Percentiles rank a stretch among this genome's conserved stretches.
Conservation (phyloP, 2,113 vertebrate species). For the Ameiurus melas region DNA sequence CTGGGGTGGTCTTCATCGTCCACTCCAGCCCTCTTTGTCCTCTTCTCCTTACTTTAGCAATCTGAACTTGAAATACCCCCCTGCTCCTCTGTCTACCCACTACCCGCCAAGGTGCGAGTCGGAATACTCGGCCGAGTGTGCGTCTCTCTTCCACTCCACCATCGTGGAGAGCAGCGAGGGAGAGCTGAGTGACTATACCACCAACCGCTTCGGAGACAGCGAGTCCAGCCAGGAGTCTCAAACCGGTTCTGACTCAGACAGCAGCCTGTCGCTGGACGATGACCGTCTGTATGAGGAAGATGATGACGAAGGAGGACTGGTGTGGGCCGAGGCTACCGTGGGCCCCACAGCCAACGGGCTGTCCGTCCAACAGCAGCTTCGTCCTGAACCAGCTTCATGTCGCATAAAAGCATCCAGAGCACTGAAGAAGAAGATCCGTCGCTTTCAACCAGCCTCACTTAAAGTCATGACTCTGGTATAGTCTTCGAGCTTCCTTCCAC, state of each 20-base stretch:
- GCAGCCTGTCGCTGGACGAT: constrained; percentile 70
- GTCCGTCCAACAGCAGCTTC: constrained; percentile 66
- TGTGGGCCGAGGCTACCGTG: constrained; percentile 73
- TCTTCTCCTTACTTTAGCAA: constrained; percentile 64
- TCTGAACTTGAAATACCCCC: constrained; percentile 68
- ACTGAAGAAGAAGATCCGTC: constrained; percentile 90
- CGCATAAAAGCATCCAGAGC: constrained; percentile 93
- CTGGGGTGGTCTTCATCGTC: constrained; percentile 56
- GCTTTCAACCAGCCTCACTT: constrained; percentile 87
- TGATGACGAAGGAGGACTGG: constrained; percentile 66
- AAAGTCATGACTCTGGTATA: constrained; percentile 96
- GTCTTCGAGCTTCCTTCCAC: constrained; percentile 9
- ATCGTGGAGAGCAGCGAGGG: constrained; percentile 83
- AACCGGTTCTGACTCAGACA: constrained; percentile 66
- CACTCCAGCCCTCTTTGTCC: constrained; percentile 58
- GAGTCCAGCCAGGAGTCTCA: constrained; percentile 82
- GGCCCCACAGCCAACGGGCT: constrained; percentile 65
- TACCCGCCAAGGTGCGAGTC: constrained; percentile 76
- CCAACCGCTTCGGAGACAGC: constrained; percentile 84
- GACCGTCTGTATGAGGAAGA: constrained; percentile 64
- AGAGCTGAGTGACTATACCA: constrained; percentile 82
- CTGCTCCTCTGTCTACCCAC: constrained; percentile 58
- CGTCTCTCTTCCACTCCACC: constrained; percentile 83
- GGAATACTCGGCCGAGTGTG: constrained; percentile 78
- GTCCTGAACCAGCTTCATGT: constrained; percentile 78